Percentiles rank a stretch among this genome's conserved stretches.
Evolutionary conservation across 1,140 invertebrate species (phyloP).

Genomic region (Cecropterus lyciades): DNA sequence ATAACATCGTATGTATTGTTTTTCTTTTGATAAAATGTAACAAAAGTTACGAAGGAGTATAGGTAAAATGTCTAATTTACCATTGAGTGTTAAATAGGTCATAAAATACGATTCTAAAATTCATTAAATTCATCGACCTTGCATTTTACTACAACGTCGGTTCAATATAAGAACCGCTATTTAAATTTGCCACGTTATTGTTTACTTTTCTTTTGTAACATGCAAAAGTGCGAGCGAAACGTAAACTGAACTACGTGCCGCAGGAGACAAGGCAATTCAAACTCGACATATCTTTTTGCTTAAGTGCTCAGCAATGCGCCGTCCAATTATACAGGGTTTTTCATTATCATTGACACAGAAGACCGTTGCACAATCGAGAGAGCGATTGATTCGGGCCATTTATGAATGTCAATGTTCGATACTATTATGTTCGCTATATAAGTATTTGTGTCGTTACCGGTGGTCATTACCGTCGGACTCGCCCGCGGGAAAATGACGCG

Average conservation of each 20-base stretch:
- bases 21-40: too few species aligned
- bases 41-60: too few species aligned
- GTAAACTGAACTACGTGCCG: constrained; percentile 13
- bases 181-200: constrained; percentile 17
- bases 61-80: too few species aligned
- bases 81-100: too few species aligned
- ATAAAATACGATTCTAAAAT: not conserved
- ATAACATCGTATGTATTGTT: too few species aligned
- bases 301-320: constrained; percentile 65
- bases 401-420: constrained; percentile 75
- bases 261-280: constrained; percentile 26
- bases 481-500: constrained; percentile 62
- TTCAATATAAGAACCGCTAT: constrained; percentile 16
- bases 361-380: constrained; percentile 72
- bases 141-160: constrained; percentile 8
- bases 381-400: constrained; percentile 69
- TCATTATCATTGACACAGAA: constrained; percentile 82
- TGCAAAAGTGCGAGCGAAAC: constrained; percentile 8
- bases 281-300: constrained; percentile 40
- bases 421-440: constrained; percentile 75
- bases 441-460: constrained; percentile 63
- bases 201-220: constrained; percentile 8
- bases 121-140: constrained; percentile 10
- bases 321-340: constrained; percentile 72
- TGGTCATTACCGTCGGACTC: constrained; percentile 62